Conservation (phyloP, 2,797 vertebrate species). For the Acanthurus tractus region DNA sequence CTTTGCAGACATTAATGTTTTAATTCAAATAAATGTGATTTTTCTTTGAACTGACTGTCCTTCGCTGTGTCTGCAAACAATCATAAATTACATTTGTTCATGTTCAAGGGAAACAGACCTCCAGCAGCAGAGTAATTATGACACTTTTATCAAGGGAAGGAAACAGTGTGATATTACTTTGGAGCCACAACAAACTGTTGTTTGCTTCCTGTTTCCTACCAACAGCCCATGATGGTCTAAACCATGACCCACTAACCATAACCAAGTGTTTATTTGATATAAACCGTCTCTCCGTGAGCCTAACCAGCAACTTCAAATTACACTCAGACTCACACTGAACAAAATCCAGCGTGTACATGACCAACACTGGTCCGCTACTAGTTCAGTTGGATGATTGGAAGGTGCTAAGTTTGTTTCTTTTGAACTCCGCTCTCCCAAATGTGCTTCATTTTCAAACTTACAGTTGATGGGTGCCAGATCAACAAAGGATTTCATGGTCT, state of each 20-base stretch:
- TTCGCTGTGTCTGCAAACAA: no score
- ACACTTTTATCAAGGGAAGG: neutral
- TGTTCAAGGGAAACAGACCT: neutral
- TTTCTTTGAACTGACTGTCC: neutral
- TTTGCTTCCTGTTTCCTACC: neutral
- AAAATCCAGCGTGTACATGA: neutral
- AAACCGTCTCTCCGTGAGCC: neutral
- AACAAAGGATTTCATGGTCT: no score
- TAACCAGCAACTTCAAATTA: neutral
- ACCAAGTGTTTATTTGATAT: neutral
- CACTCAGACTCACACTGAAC: neutral
- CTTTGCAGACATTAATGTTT: neutral
- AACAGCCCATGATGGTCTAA: neutral
- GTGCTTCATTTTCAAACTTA: no score
- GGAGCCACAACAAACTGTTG: neutral
- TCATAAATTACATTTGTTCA: neutral
- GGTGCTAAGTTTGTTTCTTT: neutral
- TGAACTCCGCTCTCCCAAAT: no score
- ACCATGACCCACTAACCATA: neutral
- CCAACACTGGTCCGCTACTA: neutral
- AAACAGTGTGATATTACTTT: neutral
- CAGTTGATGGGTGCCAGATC: no score
- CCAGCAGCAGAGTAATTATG: neutral
- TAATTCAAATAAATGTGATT: neutral
- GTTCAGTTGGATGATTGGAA: neutral